These are phyloP conservation scores for Pocillopora damicornis DNA, from an alignment of 64 coral and sea anemone species.

Conservation along the genomic window DNA sequence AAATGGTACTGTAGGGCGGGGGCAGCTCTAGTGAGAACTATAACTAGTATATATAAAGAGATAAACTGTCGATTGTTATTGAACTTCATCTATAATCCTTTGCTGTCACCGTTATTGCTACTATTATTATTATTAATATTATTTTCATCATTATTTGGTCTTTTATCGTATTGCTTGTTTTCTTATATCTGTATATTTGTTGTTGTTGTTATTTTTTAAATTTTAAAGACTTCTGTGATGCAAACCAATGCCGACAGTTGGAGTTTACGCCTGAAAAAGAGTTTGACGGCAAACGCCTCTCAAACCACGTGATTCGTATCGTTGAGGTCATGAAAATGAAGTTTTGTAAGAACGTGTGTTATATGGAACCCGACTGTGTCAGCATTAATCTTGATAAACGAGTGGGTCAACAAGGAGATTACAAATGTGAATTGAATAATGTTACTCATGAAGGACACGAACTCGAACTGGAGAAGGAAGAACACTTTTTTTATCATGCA, in stretches of 20 bases:
- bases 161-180: too few species aligned
- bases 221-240: too few species aligned
- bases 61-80: too few species aligned
- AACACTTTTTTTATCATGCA: not conserved
- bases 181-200: too few species aligned
- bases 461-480: not conserved
- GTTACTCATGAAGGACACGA: not conserved
- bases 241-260: not conserved
- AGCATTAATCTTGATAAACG: not conserved
- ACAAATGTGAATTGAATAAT: conserved; percentile 5
- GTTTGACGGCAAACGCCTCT: not conserved
- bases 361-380: not conserved
- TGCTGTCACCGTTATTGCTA: too few species aligned
- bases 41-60: too few species aligned
- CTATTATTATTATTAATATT: too few species aligned
- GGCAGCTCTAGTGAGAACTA: too few species aligned
- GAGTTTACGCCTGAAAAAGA: not conserved
- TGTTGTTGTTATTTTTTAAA: too few species aligned
- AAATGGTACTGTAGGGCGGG: too few species aligned
- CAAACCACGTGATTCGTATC: not conserved
- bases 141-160: too few species aligned
- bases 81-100: too few species aligned
- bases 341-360: not conserved
- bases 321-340: not conserved
- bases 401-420: not conserved